Conservation (phyloP, 1,140 invertebrate genomes). For the Harpegnathos saltator region DNA sequence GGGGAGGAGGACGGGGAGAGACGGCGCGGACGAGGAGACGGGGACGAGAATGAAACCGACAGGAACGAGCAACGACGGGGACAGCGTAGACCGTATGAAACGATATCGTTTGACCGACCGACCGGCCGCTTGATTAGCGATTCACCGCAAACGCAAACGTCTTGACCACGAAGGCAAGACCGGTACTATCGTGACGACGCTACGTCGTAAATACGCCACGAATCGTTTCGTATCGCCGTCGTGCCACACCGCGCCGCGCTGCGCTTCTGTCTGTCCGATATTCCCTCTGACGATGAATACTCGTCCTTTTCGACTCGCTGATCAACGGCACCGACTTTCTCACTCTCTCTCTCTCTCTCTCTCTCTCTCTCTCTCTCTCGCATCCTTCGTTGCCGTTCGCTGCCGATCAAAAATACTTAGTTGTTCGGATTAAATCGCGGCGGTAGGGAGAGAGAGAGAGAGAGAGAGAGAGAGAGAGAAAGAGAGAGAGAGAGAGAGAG, state of each 20-base stretch:
- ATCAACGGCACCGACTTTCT: neutral
- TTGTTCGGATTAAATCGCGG: conserved; percentile 52
- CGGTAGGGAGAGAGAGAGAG: conserved; percentile 32
- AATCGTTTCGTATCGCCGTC: conserved; percentile 35
- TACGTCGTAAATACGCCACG: conserved; percentile 64
- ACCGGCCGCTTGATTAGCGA: conserved; percentile 73
- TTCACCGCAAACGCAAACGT: conserved; percentile 62
- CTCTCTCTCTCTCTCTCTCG: conserved; percentile 44
- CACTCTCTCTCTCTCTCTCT: no score
- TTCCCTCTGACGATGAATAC: conserved; percentile 16
- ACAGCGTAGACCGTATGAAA: conserved; percentile 49
- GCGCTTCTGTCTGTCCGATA: conserved; percentile 19
- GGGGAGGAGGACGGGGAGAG: conserved; percentile 15
- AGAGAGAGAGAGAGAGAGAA: neutral
- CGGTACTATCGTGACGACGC: conserved; percentile 43
- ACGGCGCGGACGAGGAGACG: neutral
- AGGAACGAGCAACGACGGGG: conserved; percentile 17
- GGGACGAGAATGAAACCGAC: conserved; percentile 30
- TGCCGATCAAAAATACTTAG: conserved; percentile 36
- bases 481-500: neutral
- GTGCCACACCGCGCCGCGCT: no score
- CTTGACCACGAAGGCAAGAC: conserved; percentile 41
- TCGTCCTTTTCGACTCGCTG: conserved; percentile 44
- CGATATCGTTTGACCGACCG: conserved; percentile 64
- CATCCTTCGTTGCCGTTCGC: conserved; percentile 9